Evolutionary conservation across 2,797 vertebrate genomes (phyloP), one percentile per base, ranked within the genome.

Genomic region (Mus caroli): DNA sequence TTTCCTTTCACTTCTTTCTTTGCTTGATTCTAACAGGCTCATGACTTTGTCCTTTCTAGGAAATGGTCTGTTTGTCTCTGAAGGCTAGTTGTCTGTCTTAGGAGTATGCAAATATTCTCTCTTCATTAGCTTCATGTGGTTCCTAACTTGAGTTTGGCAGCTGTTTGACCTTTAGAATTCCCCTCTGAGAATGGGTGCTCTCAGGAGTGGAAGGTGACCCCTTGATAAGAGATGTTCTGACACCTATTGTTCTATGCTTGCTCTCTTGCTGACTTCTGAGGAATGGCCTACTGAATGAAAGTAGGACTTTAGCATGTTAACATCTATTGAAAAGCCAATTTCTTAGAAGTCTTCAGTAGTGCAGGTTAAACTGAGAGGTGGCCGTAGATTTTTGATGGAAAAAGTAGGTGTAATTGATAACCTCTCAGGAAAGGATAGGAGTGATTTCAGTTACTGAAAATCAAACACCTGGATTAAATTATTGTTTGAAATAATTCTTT

Each of bases 51-150:
- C 69, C 0, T 0, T 20, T 88, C 13, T 62, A 7, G 31, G 5
- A 26, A 71, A 10, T 80, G 92, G 83, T 11, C 78, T 0, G 0
- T 22, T 43, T 28, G 0, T 76, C 97, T 97, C 85, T 88, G 43
- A 94, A 94, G 88, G 56, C 3, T 67, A 79, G 77, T 95, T 22
- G 0, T 83, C 96, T 80, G 91, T 88, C 79, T 87, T 46, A 8
- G 10, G 56, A 98, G 60, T 52, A 37, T 95, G 97, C 96, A 94
- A 94, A 97, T 97, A 98, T 96, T 75, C 95, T 96, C 62, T 98
- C 94, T 93, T 96, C 15, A 2, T 90, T 94, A 79, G 22, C 20
- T 2, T 9, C 11, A 17, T 77, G 40, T 90, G 69, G 85, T 90
- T 95, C 56, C 58, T 87, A 79, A 77, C 67, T 2, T 28, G 75